These are phyloP conservation scores for Oryzaephilus surinamensis DNA, from an alignment of 1,140 invertebrate genomes.

Conservation along the genomic window DNA sequence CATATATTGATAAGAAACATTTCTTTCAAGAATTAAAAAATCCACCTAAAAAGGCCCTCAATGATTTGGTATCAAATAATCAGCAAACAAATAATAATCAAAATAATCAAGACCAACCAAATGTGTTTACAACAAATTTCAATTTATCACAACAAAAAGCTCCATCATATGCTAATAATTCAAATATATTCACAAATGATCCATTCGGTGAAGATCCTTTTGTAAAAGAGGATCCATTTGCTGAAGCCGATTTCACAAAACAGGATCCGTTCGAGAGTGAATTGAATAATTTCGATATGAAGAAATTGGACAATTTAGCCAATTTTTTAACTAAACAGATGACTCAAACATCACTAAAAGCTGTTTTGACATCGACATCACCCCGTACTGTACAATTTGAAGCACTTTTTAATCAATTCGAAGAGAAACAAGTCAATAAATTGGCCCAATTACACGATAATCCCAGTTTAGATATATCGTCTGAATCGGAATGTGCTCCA, in stretches of 20 bases:
- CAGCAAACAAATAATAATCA: too few species aligned
- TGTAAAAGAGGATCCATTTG: conserved; percentile 53
- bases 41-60: conserved; percentile 80
- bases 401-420: conserved; percentile 18
- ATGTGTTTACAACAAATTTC: conserved; percentile 4
- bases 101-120: conserved; percentile 11
- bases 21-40: conserved; percentile 91
- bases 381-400: conserved; percentile 19
- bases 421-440: conserved; percentile 11
- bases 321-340: conserved; percentile 10
- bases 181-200: conserved; percentile 41
- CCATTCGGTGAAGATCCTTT: conserved; percentile 63
- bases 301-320: conserved; percentile 9
- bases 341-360: conserved; percentile 20
- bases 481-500: conserved; percentile 41
- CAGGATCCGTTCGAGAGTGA: conserved; percentile 54
- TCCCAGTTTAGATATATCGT: conserved; percentile 29
- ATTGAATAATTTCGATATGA: conserved; percentile 26
- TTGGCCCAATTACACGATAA: conserved; percentile 21
- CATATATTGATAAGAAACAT: conserved; percentile 89
- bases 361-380: conserved; percentile 14
- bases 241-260: conserved; percentile 40
- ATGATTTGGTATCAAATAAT: conserved; percentile 55
- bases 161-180: conserved; percentile 31
- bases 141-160: conserved; percentile 21